These are phyloP conservation scores for Psylliodes chrysocephalus DNA, from an alignment of 2,888 invertebrate genomes.

Conservation along the genomic window DNA sequence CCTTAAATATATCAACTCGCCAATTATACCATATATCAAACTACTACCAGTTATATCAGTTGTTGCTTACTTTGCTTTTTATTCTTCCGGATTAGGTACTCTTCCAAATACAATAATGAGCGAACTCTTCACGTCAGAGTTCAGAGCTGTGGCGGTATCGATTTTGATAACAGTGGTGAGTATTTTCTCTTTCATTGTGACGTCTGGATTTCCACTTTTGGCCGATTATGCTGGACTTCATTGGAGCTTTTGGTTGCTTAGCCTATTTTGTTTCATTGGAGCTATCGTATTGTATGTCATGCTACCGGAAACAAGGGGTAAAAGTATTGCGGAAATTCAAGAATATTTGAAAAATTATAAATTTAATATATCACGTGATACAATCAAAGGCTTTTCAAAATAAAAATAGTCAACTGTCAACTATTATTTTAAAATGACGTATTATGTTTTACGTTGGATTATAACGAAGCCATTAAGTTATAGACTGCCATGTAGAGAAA, in stretches of 20 bases:
- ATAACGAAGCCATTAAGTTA: no score
- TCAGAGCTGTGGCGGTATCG: conserved; percentile 16
- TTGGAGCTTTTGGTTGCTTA: conserved; percentile 32
- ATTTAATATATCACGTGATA: no score
- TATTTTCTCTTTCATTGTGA: not conserved
- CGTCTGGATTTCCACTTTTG: conserved; percentile 6
- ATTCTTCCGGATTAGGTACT: conserved; percentile 23
- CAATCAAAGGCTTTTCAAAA: no score
- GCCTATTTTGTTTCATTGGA: not conserved
- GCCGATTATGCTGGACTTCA: conserved; percentile 17
- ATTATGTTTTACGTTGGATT: no score
- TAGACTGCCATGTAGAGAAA: no score
- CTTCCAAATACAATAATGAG: conserved; percentile 14
- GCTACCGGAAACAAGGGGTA: conserved; percentile 33
- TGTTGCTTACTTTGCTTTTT: not conserved
- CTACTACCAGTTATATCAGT: not conserved
- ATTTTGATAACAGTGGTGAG: not conserved
- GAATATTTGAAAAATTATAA: not conserved
- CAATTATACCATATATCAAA: not conserved
- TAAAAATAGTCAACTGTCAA: no score
- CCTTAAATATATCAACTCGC: not conserved
- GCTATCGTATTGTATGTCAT: conserved; percentile 17
- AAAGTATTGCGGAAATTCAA: conserved; percentile 28
- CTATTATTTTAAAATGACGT: no score
- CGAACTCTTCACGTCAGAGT: conserved; percentile 26